Percentiles rank a stretch among this genome's conserved stretches.
Evolutionary conservation across 2,888 invertebrate species (phyloP).

Genomic region (Parnassius mnemosyne): DNA sequence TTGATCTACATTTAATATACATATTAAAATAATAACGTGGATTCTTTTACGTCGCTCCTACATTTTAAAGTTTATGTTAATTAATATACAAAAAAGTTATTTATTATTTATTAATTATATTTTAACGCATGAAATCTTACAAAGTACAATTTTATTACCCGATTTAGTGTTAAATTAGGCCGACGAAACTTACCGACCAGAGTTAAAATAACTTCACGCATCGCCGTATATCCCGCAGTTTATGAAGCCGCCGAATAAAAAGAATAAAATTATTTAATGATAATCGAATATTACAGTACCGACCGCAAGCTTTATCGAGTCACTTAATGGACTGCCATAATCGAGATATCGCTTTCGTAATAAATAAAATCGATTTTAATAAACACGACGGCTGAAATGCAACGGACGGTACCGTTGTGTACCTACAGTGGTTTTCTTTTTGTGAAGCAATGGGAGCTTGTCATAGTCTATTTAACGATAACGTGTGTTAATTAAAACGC

Average conservation of each 20-base stretch:
- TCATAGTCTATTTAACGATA: conserved; percentile 18
- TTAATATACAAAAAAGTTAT: too few species aligned
- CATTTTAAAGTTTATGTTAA: too few species aligned
- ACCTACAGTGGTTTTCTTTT: background rate
- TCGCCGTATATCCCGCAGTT: background rate
- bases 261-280: conserved; percentile 25
- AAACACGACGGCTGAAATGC: conserved; percentile 8
- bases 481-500: conserved; percentile 13
- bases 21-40: too few species aligned
- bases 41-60: too few species aligned
- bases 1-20: too few species aligned
- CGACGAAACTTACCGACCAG: background rate
- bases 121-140: too few species aligned
- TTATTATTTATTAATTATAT: too few species aligned
- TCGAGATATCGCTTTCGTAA: conserved; percentile 20
- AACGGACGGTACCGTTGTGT: background rate
- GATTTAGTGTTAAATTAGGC: background rate
- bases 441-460: background rate
- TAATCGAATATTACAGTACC: conserved; percentile 21
- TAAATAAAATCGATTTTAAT: conserved; percentile 27
- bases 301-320: conserved; percentile 21
- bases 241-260: conserved; percentile 15
- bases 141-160: background rate
- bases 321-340: conserved; percentile 21
- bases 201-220: conserved; percentile 1